Evolutionary conservation across 2,113 vertebrate genomes (phyloP), one percentile per base, ranked within the genome.

Genomic region (Apeltes quadracus): DNA sequence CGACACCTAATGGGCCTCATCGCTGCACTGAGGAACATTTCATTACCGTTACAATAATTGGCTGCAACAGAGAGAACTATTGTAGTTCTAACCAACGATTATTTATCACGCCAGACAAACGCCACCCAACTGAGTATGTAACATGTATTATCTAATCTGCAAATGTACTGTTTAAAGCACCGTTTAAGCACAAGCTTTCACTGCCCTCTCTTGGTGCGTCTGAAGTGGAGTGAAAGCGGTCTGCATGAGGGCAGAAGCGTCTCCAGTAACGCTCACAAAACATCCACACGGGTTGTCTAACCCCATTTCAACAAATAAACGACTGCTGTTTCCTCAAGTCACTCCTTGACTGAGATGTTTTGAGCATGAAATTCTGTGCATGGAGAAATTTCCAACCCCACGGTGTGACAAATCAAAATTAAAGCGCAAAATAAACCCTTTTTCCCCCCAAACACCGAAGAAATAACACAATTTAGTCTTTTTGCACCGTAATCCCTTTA

Each of bases 361-460:
- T 59, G 9, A 25, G 57, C 18, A 23, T 20, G 11, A 51, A 50
- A 36, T 15, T 16, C 18, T 41, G 7, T 9, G n/a, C 20, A 5
- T n/a, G 34, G 8, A 66, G 11, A 50, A 22, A 66, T 66, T 22
- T 63, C 20, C 23, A 70, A 27, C 4, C 23, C 32, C 51, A 64
- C 18, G 22, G 18, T 2, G 8, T 16, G 29, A 57, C 5, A 23
- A 55, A 55, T 61, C 25, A 46, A 55, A 54, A 61, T 53, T 9
- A 23, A 39, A 54, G 20, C 15, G 15, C 12, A 39, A 53, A 58
- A 48, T 32, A 3, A 2, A 29, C 23, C 7, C 11, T 8, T 4
- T 13, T 39, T 20, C 14, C 55, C 23, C 41, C 29, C 15, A 4
- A 61, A n/a, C 46, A n/a, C 14, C 55, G 7, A 7, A 3, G 54